These are phyloP conservation scores for Holacanthella duospinosa DNA, from an alignment of 2,888 invertebrate genomes.

Conservation along the genomic window DNA sequence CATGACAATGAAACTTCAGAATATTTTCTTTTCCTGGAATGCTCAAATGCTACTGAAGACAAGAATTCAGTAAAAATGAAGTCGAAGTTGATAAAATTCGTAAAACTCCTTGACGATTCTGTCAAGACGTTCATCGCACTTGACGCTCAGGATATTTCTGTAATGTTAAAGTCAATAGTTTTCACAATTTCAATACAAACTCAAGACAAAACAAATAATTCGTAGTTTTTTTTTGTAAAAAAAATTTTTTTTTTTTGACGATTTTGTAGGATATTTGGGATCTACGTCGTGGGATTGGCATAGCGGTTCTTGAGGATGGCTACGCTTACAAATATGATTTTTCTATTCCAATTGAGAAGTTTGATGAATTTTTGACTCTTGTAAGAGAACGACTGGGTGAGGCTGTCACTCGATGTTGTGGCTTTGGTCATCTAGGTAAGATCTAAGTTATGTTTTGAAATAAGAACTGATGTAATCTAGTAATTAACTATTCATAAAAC, in stretches of 20 bases:
- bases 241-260: no score
- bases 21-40: neutral
- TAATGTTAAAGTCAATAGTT: no score
- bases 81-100: no score
- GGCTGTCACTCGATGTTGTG: constrained; percentile 55
- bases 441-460: constrained; percentile 13
- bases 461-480: neutral
- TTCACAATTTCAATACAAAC: no score
- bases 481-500: constrained; percentile 1
- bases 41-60: no score
- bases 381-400: constrained; percentile 56
- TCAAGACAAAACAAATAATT: no score
- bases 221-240: no score
- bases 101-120: neutral
- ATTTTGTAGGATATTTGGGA: constrained; percentile 80
- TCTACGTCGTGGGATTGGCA: constrained; percentile 72
- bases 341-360: constrained; percentile 69
- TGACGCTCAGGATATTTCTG: neutral
- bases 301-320: constrained; percentile 63
- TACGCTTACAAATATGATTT: constrained; percentile 94
- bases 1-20: neutral
- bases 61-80: no score
- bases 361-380: constrained; percentile 71
- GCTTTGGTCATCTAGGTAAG: constrained; percentile 89
- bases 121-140: neutral